These are phyloP conservation scores for Brachionus asplanchnoidis DNA, from an alignment of 1,140 invertebrate species.

Conservation along the genomic window DNA sequence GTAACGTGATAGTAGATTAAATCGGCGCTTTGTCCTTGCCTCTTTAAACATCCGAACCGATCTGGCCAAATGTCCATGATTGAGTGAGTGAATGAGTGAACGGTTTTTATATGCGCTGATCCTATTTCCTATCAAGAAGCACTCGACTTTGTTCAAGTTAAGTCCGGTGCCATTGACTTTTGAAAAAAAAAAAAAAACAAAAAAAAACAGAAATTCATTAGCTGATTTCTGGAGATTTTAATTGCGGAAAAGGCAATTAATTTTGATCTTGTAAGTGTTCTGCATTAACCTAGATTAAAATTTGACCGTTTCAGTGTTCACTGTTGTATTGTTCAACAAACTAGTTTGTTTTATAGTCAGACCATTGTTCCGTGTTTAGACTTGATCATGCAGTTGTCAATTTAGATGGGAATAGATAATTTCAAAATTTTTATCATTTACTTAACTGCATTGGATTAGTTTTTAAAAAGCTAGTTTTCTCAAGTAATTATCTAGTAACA, in stretches of 20 bases:
- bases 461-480: not conserved
- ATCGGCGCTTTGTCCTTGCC: not conserved
- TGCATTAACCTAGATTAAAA: not conserved
- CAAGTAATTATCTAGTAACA: not conserved
- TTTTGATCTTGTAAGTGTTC: not conserved
- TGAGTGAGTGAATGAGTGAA: not conserved
- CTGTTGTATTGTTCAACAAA: not conserved
- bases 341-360: not conserved
- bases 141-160: not conserved
- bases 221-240: not conserved
- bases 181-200: not conserved
- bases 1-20: not conserved
- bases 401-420: not conserved
- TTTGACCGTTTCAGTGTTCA: not conserved
- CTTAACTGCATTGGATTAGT: not conserved
- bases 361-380: not conserved
- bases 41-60: not conserved
- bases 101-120: not conserved
- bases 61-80: not conserved
- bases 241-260: not conserved
- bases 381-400: not conserved
- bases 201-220: not conserved
- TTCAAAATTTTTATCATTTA: not conserved
- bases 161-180: not conserved
- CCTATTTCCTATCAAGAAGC: not conserved